Percentiles rank a stretch among this genome's conserved stretches.
Evolutionary conservation across 2,797 vertebrate genomes (phyloP).

Genomic region (Simalia tracyae): DNA sequence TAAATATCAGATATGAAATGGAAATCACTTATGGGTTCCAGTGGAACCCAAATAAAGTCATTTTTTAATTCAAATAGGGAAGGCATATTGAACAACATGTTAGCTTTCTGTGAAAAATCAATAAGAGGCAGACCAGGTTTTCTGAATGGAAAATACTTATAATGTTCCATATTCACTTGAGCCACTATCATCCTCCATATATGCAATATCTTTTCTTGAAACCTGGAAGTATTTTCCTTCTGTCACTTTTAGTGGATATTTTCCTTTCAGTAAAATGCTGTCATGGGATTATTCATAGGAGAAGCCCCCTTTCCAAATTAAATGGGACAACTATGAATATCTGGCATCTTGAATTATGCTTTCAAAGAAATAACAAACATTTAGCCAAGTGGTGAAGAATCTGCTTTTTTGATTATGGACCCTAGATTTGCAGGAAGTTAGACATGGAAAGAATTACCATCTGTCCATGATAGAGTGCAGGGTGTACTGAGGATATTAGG

Average conservation of each 20-base stretch:
- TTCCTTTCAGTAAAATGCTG: neutral
- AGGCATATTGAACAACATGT: neutral
- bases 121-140: neutral
- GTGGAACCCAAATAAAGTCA: neutral
- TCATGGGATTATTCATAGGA: neutral
- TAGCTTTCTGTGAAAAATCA: neutral
- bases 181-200: neutral
- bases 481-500: neutral
- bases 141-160: neutral
- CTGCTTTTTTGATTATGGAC: neutral
- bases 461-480: neutral
- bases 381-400: neutral
- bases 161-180: neutral
- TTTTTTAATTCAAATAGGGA: neutral
- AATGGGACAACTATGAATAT: slow-evolving; percentile 4
- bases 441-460: slow-evolving; percentile 9
- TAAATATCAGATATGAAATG: neutral
- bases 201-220: neutral
- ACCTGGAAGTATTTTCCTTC: neutral
- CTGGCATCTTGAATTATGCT: slow-evolving; percentile 15
- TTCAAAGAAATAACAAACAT: slow-evolving; percentile 7
- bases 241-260: neutral
- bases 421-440: slow-evolving; percentile 14
- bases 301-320: neutral
- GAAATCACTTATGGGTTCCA: neutral